Evolutionary conservation across 2,113 vertebrate genomes (phyloP).

Genomic region (Pomatostomus ruficeps): DNA sequence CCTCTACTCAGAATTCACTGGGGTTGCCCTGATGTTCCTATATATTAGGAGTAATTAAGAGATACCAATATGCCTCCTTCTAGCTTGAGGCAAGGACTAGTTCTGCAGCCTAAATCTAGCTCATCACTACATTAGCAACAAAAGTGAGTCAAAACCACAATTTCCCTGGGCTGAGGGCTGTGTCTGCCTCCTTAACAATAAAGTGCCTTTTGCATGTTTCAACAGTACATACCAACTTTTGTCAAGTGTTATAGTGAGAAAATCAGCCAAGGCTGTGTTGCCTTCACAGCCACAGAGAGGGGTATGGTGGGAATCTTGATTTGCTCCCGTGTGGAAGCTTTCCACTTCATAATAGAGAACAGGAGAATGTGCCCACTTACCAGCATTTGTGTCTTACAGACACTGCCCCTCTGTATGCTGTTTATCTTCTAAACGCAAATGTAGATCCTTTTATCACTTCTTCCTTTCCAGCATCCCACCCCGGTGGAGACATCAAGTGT

Average conservation of each 20-base stretch:
- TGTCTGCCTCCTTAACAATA: background rate
- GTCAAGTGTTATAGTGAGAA: background rate
- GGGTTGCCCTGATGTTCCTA: background rate
- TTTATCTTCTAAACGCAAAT: background rate
- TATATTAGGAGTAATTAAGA: background rate
- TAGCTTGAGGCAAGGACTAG: background rate
- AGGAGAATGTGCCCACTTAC: background rate
- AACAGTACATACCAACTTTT: background rate
- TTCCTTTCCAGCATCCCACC: background rate
- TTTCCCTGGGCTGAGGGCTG: background rate
- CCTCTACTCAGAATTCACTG: background rate
- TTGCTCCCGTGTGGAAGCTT: background rate
- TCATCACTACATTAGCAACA: background rate
- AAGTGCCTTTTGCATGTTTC: background rate
- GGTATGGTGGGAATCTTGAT: background rate
- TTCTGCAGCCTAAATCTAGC: background rate
- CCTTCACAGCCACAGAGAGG: background rate
- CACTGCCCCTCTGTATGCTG: background rate
- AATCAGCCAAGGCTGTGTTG: background rate
- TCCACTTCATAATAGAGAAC: background rate
- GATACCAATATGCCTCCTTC: background rate
- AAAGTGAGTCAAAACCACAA: background rate
- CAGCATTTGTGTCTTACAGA: background rate
- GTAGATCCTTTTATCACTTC: background rate
- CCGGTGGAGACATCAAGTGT: background rate